Evolutionary conservation across 2,113 vertebrate genomes (phyloP).

Genomic region (Gnathonemus longibarbis): DNA sequence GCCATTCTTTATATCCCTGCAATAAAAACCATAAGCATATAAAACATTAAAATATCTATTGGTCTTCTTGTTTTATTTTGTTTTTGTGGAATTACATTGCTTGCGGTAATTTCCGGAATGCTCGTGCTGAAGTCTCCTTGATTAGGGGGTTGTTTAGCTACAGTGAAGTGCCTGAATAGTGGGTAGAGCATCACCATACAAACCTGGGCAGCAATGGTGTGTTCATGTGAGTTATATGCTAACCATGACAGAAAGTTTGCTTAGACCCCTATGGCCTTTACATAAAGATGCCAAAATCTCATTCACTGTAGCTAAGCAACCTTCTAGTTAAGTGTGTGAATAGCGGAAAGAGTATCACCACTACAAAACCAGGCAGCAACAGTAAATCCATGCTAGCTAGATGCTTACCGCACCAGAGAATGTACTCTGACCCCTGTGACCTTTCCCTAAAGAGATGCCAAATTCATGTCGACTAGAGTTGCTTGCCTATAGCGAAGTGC

Average conservation of each 20-base stretch:
- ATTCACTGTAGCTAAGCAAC: too few species aligned
- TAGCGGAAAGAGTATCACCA: too few species aligned
- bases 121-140: background rate
- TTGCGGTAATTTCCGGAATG: background rate
- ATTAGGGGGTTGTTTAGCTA: background rate
- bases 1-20: background rate
- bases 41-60: background rate
- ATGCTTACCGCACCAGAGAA: too few species aligned
- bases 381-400: too few species aligned
- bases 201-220: background rate
- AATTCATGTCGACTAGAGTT: background rate
- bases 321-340: too few species aligned
- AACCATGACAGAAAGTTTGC: background rate
- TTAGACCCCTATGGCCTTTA: background rate
- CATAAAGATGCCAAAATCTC: too few species aligned
- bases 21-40: background rate
- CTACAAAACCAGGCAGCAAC: too few species aligned
- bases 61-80: background rate
- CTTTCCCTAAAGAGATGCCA: too few species aligned
- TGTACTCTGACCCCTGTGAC: too few species aligned
- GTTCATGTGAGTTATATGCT: background rate
- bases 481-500: background rate
- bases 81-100: background rate
- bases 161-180: background rate
- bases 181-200: background rate